phyloP scores from a whole-genome alignment of 2,113 vertebrate species.

The Emydocephalus ijimae region DNA sequence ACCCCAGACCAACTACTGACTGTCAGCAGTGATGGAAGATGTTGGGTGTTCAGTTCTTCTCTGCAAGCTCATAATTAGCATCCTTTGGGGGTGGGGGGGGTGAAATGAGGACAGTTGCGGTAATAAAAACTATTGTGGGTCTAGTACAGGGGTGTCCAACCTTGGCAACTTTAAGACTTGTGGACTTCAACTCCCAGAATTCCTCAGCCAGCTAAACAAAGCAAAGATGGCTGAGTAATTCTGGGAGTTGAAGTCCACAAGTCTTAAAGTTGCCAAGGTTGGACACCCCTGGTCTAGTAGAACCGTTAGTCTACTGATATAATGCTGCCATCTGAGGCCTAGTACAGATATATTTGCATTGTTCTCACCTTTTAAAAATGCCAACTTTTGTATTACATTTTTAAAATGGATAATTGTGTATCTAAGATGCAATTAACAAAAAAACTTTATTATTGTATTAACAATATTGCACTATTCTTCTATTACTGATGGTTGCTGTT shows the following conservation, averaged over 20 bases:
- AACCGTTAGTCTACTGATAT: rapidly evolving
- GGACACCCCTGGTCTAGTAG: background rate
- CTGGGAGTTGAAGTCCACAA: too few relatives aligned
- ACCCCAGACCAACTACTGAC: slow-evolving; percentile 75
- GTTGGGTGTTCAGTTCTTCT: background rate
- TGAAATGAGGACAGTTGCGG: rapidly evolving
- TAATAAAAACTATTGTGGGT: rapidly evolving
- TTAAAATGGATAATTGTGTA: background rate
- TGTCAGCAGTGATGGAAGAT: slow-evolving; percentile 59
- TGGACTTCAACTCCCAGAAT: too few relatives aligned
- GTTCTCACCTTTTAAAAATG: background rate
- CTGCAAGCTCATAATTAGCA: too few relatives aligned
- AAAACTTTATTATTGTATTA: background rate
- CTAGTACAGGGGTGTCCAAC: background rate
- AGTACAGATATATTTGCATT: rapidly evolving
- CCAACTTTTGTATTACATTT: background rate
- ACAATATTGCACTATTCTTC: background rate
- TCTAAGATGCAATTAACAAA: background rate
- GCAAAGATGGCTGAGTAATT: too few relatives aligned
- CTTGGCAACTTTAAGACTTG: too few relatives aligned
- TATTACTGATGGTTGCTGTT: background rate
- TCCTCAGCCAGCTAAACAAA: too few relatives aligned
- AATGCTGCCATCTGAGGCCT: background rate
- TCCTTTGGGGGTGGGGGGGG: too few relatives aligned
- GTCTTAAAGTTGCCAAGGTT: too few relatives aligned